These are phyloP conservation scores for Centrocercus urophasianus DNA, from an alignment of 2,113 vertebrate species.

Conservation along the genomic window DNA sequence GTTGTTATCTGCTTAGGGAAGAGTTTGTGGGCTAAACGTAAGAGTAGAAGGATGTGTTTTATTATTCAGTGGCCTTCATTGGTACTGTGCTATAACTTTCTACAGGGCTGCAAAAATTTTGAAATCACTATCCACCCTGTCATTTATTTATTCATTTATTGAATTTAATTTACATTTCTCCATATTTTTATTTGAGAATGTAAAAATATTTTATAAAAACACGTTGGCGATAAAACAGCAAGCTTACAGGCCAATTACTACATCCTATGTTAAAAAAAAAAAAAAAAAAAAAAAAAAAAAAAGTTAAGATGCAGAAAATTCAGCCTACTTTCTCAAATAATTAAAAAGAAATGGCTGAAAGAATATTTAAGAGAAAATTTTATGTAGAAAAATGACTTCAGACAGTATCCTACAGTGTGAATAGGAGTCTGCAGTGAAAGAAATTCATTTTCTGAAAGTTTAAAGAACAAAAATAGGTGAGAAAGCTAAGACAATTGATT, in stretches of 20 bases:
- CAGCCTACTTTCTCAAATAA: background rate
- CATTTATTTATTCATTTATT: background rate
- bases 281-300: conserved; percentile 3
- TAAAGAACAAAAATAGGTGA: background rate
- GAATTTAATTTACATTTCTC: background rate
- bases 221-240: background rate
- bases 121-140: background rate
- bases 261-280: background rate
- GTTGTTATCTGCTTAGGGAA: background rate
- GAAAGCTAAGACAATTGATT: background rate
- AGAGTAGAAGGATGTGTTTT: background rate
- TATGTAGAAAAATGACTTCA: background rate
- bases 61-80: background rate
- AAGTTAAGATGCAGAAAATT: background rate
- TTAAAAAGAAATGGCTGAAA: background rate
- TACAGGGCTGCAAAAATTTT: background rate
- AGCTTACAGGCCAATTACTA: background rate
- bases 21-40: background rate
- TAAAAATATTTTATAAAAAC: background rate
- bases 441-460: background rate
- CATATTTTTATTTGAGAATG: background rate
- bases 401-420: background rate
- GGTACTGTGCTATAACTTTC: background rate
- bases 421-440: background rate
- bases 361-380: background rate